Evolutionary conservation across 2,113 vertebrate species (phyloP).

Genomic region (Crocuta crocuta): DNA sequence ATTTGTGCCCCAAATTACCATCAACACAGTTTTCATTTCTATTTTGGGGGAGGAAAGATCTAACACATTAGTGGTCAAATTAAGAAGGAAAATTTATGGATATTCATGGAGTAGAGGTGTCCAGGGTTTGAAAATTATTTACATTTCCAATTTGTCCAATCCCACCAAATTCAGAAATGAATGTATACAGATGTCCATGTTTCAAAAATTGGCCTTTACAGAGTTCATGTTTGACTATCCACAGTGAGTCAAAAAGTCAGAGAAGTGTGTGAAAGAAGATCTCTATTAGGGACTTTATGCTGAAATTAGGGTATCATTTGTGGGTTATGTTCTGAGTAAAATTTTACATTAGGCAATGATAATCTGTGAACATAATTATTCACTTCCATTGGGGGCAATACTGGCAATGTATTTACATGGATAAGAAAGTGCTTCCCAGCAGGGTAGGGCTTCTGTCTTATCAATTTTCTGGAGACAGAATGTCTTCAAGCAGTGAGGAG

Average conservation of each 20-base stretch:
- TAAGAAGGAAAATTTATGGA: not conserved
- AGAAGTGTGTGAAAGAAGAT: not conserved
- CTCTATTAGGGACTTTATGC: not conserved
- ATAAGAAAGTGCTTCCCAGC: slow-evolving; percentile 36
- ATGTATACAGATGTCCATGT: not conserved
- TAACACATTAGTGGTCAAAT: not conserved
- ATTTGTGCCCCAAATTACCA: not conserved
- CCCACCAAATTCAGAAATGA: not conserved
- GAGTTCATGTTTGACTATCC: not conserved
- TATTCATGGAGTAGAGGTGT: not conserved
- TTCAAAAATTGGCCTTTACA: not conserved
- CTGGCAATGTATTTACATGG: slow-evolving; percentile 54
- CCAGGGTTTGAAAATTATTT: not conserved
- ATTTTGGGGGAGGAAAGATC: not conserved
- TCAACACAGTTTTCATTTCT: not conserved
- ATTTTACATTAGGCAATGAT: not conserved
- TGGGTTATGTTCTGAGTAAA: not conserved
- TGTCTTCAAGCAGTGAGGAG: slow-evolving; percentile 58
- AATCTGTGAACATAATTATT: slow-evolving; percentile 41
- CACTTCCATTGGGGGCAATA: not conserved
- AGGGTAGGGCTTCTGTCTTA: slow-evolving; percentile 29
- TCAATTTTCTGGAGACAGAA: slow-evolving; percentile 49
- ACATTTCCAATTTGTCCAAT: not conserved
- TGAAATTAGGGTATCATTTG: not conserved
- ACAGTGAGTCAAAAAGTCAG: not conserved